Conservation (phyloP, 2,888 invertebrate species). For the Aplocera efformata region DNA sequence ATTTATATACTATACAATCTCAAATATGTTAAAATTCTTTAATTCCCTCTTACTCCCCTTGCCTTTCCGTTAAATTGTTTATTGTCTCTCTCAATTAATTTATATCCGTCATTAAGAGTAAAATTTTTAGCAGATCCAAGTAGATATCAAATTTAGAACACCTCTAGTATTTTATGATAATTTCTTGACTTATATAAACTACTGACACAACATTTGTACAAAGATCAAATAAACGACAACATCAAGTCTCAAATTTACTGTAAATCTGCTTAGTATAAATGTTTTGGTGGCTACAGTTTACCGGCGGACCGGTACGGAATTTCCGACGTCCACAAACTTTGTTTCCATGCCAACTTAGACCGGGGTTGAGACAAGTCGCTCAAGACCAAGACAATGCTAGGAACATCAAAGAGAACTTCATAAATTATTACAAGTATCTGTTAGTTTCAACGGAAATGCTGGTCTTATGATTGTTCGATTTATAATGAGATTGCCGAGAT, state of each 20-base stretch:
- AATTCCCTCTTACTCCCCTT: too few relatives aligned
- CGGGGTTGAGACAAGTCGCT: constrained; percentile 37
- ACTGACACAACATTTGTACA: too few relatives aligned
- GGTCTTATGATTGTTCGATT: constrained; percentile 9
- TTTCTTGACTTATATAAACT: too few relatives aligned
- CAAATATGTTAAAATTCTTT: too few relatives aligned
- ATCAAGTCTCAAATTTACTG: constrained; percentile 25
- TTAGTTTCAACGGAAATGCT: constrained; percentile 4
- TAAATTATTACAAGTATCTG: constrained; percentile 32
- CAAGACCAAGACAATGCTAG: constrained; percentile 50
- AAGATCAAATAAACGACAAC: too few relatives aligned
- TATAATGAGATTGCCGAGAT: background rate
- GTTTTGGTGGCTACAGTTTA: constrained; percentile 45
- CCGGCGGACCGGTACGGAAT: constrained; percentile 50
- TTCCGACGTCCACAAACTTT: constrained; percentile 61
- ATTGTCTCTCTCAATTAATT: too few relatives aligned
- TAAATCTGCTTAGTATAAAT: constrained; percentile 43
- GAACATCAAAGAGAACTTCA: constrained; percentile 42
- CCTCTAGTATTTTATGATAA: too few relatives aligned
- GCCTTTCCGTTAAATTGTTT: too few relatives aligned
- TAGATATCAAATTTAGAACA: too few relatives aligned
- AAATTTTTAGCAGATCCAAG: too few relatives aligned
- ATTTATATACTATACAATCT: too few relatives aligned
- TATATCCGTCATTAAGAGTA: too few relatives aligned
- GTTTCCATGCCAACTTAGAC: constrained; percentile 48